Base-by-base conservation (phyloP, 2,113 vertebrate genomes). In the Noctilio leporinus region DNA sequence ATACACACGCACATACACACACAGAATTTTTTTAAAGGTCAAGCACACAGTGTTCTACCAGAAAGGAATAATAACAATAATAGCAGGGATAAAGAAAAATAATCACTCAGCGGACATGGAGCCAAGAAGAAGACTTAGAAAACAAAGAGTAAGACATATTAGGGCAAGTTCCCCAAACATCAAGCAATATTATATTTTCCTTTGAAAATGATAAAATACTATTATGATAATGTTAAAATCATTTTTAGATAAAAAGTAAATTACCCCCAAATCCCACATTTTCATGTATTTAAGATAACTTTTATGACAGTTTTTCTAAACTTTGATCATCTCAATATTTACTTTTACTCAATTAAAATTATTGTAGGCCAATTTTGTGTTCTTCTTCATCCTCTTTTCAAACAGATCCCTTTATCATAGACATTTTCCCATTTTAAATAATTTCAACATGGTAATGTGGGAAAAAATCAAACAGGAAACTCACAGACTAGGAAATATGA, bases 81-180 rank as follows among this genome's bases (percentile, higher is more conserved):
- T 81, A 97, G 95, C 0, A 95, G 43, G 33, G 91, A 95, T 89
- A 91, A 89, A 93, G 72, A 93, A 97, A 97, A 97, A 93, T n/a
- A 97, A 96, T 83, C 90, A 64, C 65, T 4, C 64, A 17, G 84
- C 95, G 76, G 87, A 93, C 64, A 51, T 51, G 81, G 92, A 97
- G 89, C 95, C 65, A 51, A 78, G 40, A 88, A 1, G n/a, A 92
- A 85, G 84, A 91, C 62, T 64, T 65, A 84, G 73, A 87, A 95
- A 87, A 96, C 55, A 73, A 69, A 91, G 49, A 86, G 22, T 92
- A 43, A 78, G 30, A 92, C 92, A 28, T 38, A 35, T 11, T 57
- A 49, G 19, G 57, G 43, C 35, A 91, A 84, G 83, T 94, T 96
- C 19, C 57, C 78, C 43, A 95, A 89, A 78, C 28, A 28, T 51